These are phyloP conservation scores for Erebia aethiops DNA, from an alignment of 2,888 invertebrate species.

Conservation along the genomic window DNA sequence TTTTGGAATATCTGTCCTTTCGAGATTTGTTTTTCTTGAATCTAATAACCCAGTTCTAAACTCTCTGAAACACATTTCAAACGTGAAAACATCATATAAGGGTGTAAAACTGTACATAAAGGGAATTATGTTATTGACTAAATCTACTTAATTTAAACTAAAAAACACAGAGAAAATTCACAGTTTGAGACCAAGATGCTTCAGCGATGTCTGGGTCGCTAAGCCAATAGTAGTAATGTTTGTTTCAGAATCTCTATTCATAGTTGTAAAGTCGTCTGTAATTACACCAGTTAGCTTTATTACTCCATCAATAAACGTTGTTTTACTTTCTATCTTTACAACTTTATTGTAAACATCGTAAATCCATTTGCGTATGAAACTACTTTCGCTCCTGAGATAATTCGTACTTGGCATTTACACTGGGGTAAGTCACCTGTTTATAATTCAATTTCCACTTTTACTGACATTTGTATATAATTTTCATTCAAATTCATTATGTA, in stretches of 20 bases:
- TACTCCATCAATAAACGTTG: slow-evolving; percentile 16
- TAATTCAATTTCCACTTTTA: not conserved
- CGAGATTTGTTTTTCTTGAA: too few species aligned
- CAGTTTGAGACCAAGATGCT: too few species aligned
- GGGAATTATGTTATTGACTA: too few species aligned
- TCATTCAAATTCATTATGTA: not conserved
- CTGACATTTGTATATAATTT: not conserved
- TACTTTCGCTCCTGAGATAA: slow-evolving; percentile 20
- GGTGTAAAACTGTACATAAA: too few species aligned
- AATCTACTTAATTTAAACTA: too few species aligned
- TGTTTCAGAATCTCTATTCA: not conserved
- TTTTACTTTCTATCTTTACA: slow-evolving; percentile 23
- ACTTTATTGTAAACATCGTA: slow-evolving; percentile 23
- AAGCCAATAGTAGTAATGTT: not conserved
- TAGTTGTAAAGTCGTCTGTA: slow-evolving; percentile 6
- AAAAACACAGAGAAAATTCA: too few species aligned
- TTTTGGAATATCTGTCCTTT: too few species aligned
- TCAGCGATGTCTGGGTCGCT: not conserved
- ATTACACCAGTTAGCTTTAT: slow-evolving; percentile 13
- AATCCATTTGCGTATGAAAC: slow-evolving; percentile 23
- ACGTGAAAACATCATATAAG: too few species aligned
- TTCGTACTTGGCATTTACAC: slow-evolving; percentile 10
- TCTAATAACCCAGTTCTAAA: too few species aligned
- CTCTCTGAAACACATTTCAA: too few species aligned
- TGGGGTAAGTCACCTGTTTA: slow-evolving; percentile 6